A percentile compares a stretch with the other conserved stretches of the same genome.
phyloP scores from a whole-genome alignment of 2,113 vertebrate species.

The Toxostoma redivivum region DNA sequence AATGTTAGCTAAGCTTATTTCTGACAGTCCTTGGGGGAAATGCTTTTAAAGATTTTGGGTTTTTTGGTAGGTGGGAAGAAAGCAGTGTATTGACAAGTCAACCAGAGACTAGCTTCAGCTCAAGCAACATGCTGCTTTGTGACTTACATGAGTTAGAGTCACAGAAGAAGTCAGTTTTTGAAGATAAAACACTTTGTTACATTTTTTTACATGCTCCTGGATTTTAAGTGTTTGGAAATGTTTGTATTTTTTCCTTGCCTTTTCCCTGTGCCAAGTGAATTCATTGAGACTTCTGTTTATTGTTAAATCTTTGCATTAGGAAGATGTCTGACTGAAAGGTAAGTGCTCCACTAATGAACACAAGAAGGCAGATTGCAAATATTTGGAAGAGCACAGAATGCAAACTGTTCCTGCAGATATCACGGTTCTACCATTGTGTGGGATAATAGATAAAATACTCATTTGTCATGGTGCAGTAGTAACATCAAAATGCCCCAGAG shows the following conservation, averaged over 20 bases:
- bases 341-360: neutral
- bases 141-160: neutral
- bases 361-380: neutral
- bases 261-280: neutral
- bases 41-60: neutral
- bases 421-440: fast-evolving
- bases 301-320: neutral
- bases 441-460: neutral
- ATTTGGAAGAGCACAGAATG: neutral
- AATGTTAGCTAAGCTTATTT: neutral
- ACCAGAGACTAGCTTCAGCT: neutral
- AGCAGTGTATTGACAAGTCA: neutral
- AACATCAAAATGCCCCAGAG: neutral
- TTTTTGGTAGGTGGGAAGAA: neutral
- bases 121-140: neutral
- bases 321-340: neutral
- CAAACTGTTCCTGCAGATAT: neutral
- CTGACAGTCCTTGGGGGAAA: neutral
- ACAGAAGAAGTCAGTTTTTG: neutral
- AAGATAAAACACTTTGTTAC: neutral
- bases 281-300: neutral
- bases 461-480: neutral
- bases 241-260: neutral
- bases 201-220: neutral
- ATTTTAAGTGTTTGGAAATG: neutral